Evolutionary conservation across 2,888 invertebrate species (phyloP).

Genomic region (Amphimallon solstitiale): DNA sequence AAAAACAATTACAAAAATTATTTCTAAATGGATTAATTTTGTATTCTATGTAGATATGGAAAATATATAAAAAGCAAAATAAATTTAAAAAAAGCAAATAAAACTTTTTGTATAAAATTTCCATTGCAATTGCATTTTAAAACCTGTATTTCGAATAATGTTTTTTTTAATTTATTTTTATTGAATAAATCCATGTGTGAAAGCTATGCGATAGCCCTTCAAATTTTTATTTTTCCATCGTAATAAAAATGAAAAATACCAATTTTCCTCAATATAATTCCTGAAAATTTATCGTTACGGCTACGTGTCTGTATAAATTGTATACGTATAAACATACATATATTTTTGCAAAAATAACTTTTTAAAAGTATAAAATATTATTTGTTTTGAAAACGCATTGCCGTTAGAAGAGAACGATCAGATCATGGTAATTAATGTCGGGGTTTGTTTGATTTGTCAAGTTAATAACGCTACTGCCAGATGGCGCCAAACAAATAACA

Average conservation of each 20-base stretch:
- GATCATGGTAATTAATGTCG: conserved; percentile 62
- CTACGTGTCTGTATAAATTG: conserved; percentile 2
- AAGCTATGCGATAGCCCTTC: background rate
- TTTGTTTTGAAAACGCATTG: conserved; percentile 38
- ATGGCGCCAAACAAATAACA: conserved; percentile 66
- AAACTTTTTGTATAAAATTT: too few relatives aligned
- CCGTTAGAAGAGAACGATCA: conserved; percentile 32
- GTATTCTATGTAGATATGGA: too few relatives aligned
- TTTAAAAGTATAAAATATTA: conserved; percentile 41
- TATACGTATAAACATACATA: background rate
- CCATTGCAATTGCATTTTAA: too few relatives aligned
- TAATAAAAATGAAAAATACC: conserved; percentile 32
- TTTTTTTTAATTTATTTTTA: background rate
- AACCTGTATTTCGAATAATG: background rate
- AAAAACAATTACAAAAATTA: too few relatives aligned
- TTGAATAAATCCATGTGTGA: conserved; percentile 1
- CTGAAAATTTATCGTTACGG: conserved; percentile 7
- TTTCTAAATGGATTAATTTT: too few relatives aligned
- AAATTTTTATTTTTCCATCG: conserved; percentile 24
- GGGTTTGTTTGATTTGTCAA: conserved; percentile 66
- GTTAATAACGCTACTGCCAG: conserved; percentile 66
- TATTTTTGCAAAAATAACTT: conserved; percentile 32
- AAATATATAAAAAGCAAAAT: too few relatives aligned
- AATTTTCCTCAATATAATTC: conserved; percentile 29
- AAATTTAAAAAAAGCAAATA: too few relatives aligned